Evolutionary conservation across 2,113 vertebrate species (phyloP).

Genomic region (Nettapus auritus): DNA sequence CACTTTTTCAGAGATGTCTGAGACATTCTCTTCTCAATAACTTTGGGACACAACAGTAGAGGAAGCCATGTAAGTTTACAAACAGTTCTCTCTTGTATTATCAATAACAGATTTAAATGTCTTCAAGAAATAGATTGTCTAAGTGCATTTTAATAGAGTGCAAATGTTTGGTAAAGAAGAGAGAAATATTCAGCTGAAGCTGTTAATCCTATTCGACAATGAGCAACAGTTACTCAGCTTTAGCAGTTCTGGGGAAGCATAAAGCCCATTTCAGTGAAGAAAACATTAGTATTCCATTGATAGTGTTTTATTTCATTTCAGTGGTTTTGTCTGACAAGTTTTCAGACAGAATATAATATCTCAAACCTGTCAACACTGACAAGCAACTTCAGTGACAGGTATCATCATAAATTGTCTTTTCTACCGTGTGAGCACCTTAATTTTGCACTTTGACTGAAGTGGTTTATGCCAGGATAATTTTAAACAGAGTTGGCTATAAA

Average conservation of each 20-base stretch:
- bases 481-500: not conserved
- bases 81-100: not conserved
- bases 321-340: not conserved
- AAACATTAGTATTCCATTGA: conserved; percentile 5
- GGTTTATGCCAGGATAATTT: not conserved
- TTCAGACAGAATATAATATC: not conserved
- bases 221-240: not conserved
- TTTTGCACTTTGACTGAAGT: conserved; percentile 10
- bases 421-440: not conserved
- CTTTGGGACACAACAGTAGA: not conserved
- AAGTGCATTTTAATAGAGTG: not conserved
- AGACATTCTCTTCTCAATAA: not conserved
- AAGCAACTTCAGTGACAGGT: not conserved
- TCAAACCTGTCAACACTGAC: conserved; percentile 11
- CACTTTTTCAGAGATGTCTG: not conserved
- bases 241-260: not conserved
- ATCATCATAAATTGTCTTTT: conserved; percentile 5
- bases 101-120: not conserved
- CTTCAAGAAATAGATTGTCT: not conserved
- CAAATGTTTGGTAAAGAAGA: not conserved
- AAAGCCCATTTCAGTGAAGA: not conserved
- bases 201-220: not conserved
- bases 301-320: not conserved
- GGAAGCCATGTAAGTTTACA: not conserved
- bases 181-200: not conserved